Base-by-base conservation (phyloP, 2,113 vertebrate genomes). In the Eulacestoma nigropectus region DNA sequence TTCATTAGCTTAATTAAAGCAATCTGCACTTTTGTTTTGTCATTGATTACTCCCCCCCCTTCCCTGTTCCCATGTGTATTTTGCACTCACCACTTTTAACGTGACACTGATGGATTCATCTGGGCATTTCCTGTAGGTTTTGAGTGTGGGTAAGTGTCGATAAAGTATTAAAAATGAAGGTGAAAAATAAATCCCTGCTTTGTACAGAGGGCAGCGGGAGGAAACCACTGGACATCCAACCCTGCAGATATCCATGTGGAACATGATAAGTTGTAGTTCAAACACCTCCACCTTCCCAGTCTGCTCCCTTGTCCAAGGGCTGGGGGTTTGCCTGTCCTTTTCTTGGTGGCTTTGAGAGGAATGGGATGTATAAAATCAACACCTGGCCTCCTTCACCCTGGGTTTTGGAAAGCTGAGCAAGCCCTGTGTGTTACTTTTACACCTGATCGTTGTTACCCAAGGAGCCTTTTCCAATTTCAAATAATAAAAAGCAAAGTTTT, bases 401-500 rank as follows among this genome's bases (percentile, higher is more conserved):
- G 70, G 49, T 59, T 16, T 26, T 56, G 8, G 59, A 46, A 90
- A 77, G 82, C 90, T 52, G 88, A 78, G 92, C 79, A 49, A 83
- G 60, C 57, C 0, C 13, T 5, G 22, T 76, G 69, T 84, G 72
- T 79, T 83, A 83, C 95, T 97, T 93, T 96, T 85, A 90, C 94
- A 97, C 93, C 73, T 63, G 86, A 84, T 84, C 77, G 8, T 90
- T 93, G 93, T 96, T 87, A 92, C 87, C 80, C 39, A 32, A 86
- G 68, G 87, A 80, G 74, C 90, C 85, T 96, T 96, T 93, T 97
- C 84, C 87, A 92, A 1, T 97, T 97, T 97, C 91, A 92, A 95
- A 93, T 72, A 94, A 98, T 87, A 96, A 96, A 96, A 95, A 92
- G 27, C 55, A n/a, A 77, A 93, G 74, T 92, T 96, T 95, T 97